Conservation (phyloP, 1,140 invertebrate genomes). For the Dendrolimus punctatus region DNA sequence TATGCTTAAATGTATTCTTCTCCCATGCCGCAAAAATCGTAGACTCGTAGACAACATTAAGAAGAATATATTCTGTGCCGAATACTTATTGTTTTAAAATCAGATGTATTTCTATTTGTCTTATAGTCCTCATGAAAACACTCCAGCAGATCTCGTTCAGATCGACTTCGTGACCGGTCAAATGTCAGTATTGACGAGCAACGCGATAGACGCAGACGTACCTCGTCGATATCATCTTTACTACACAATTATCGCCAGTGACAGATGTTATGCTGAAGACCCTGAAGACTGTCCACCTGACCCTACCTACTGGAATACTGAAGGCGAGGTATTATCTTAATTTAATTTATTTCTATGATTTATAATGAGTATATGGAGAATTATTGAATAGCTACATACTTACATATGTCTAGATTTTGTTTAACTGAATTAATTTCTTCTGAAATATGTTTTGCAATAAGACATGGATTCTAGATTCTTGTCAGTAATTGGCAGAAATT, state of each 20-base stretch:
- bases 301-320: slow-evolving; percentile 28
- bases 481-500: too few species aligned
- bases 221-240: slow-evolving; percentile 50
- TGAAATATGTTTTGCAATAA: too few species aligned
- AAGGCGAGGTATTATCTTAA: slow-evolving; percentile 44
- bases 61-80: too few species aligned
- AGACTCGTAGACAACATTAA: too few species aligned
- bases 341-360: background rate
- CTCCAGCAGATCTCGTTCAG: slow-evolving; percentile 46
- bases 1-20: too few species aligned
- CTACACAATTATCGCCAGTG: slow-evolving; percentile 65
- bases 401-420: too few species aligned
- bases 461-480: too few species aligned
- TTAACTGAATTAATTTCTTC: too few species aligned
- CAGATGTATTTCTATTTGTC: slow-evolving; percentile 2
- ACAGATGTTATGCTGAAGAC: slow-evolving; percentile 40
- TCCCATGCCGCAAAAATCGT: too few species aligned
- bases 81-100: too few species aligned
- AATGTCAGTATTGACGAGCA: slow-evolving; percentile 44
- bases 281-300: slow-evolving; percentile 40
- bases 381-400: too few species aligned
- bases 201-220: slow-evolving; percentile 67
- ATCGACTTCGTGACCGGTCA: slow-evolving; percentile 60
- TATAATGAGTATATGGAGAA: too few species aligned
- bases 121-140: slow-evolving; percentile 47